Percentiles rank a stretch among this genome's conserved stretches.
These are phyloP conservation scores for Temnothorax unifasciatus DNA, from an alignment of 2,888 invertebrate genomes.

Conservation along the genomic window DNA sequence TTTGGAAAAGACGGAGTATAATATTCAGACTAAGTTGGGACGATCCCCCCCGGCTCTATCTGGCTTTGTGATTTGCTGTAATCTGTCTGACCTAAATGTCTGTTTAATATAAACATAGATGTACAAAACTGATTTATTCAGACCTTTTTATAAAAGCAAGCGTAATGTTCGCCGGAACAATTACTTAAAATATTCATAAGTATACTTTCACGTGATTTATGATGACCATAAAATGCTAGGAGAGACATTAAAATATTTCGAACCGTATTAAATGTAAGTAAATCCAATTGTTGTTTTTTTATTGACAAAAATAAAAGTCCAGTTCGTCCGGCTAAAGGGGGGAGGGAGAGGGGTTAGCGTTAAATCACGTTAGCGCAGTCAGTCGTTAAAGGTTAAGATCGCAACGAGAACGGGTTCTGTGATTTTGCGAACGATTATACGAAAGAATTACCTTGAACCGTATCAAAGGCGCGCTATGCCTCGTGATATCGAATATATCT, in stretches of 20 bases:
- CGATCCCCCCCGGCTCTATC: not conserved
- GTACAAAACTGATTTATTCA: not conserved
- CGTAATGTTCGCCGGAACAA: not conserved
- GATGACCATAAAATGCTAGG: not conserved
- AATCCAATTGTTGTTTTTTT: not conserved
- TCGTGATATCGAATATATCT: slow-evolving; percentile 59
- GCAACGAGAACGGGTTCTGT: slow-evolving; percentile 24
- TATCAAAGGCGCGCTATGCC: slow-evolving; percentile 49
- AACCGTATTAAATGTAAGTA: not conserved
- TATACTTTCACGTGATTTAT: not conserved
- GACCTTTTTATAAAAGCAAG: not conserved
- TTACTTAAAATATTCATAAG: not conserved
- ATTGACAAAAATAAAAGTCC: slow-evolving; percentile 21
- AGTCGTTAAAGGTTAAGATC: slow-evolving; percentile 54
- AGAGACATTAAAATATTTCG: not conserved
- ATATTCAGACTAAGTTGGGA: slow-evolving; percentile 12
- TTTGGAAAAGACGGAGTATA: slow-evolving; percentile 10
- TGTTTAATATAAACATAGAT: slow-evolving; percentile 1
- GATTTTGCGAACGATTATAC: slow-evolving; percentile 57
- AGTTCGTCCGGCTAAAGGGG: not conserved
- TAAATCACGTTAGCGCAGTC: slow-evolving; percentile 30
- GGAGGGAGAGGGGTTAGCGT: not conserved
- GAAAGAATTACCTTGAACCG: slow-evolving; percentile 54
- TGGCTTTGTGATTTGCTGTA: slow-evolving; percentile 22
- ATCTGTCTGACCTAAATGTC: slow-evolving; percentile 15